These are phyloP conservation scores for Asobara japonica DNA, from an alignment of 1,140 invertebrate species.

Conservation along the genomic window DNA sequence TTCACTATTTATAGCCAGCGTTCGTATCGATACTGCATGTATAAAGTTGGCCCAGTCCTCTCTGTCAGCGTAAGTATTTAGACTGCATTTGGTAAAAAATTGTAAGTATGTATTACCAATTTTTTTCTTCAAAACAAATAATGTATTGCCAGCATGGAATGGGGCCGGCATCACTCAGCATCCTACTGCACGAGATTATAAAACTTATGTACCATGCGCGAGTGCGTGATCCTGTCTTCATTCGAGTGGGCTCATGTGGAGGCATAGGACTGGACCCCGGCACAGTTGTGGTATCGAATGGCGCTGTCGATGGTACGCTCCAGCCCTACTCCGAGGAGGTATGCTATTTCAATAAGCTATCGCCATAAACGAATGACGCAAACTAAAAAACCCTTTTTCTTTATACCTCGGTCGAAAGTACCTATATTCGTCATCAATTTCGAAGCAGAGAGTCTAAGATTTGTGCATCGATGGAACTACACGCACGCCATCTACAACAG, in stretches of 20 bases:
- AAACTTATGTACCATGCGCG: conserved; percentile 93
- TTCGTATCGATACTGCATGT: conserved; percentile 96
- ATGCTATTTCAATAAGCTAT: no score
- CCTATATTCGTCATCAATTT: background rate
- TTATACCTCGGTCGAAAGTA: no score
- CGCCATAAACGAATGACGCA: no score
- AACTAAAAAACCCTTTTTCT: no score
- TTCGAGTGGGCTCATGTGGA: conserved; percentile 93
- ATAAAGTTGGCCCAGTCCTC: conserved; percentile 95
- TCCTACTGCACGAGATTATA: conserved; percentile 93
- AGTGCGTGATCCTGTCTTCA: conserved; percentile 88
- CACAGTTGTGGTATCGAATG: conserved; percentile 88
- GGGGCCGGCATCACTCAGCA: conserved; percentile 91
- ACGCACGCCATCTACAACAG: no score
- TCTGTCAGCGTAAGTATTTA: conserved; percentile 88
- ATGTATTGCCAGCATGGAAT: conserved; percentile 83
- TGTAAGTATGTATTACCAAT: no score
- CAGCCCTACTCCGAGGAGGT: conserved; percentile 76
- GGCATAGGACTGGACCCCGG: conserved; percentile 90
- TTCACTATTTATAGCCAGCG: no score
- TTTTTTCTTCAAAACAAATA: no score
- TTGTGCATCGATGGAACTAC: no score
- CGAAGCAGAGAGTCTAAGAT: no score
- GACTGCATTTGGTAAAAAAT: no score
- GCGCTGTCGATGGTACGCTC: conserved; percentile 84